Evolutionary conservation across 2,797 vertebrate genomes (phyloP).

Genomic region (Cirrhinus molitorella): DNA sequence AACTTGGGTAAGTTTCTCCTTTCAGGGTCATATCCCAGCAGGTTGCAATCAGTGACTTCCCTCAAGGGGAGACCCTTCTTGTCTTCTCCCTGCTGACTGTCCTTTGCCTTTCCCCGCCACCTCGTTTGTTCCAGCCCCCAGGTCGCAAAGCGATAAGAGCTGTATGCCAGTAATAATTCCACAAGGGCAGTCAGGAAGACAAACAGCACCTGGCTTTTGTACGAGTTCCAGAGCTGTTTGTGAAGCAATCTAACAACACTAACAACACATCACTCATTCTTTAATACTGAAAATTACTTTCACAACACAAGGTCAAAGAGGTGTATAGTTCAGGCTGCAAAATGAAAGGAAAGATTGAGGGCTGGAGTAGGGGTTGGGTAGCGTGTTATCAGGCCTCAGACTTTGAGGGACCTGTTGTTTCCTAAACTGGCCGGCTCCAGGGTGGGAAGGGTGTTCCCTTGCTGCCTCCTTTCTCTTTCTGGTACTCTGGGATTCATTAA

Average conservation of each 20-base stretch:
- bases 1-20: conserved; percentile 35
- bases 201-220: conserved; percentile 68
- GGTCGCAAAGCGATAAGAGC: conserved; percentile 70
- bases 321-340: not conserved
- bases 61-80: conserved; percentile 38
- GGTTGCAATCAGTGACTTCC: conserved; percentile 42
- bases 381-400: conserved; percentile 14
- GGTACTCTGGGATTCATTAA: conserved; percentile 72
- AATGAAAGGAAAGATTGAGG: not conserved
- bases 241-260: conserved; percentile 29
- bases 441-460: conserved; percentile 60
- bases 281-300: not conserved
- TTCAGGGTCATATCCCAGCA: conserved; percentile 29
- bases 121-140: conserved; percentile 50
- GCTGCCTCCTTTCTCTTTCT: conserved; percentile 60
- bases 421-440: conserved; percentile 60
- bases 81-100: conserved; percentile 3
- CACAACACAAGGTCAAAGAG: conserved; percentile 21
- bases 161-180: conserved; percentile 72
- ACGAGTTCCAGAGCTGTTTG: conserved; percentile 65
- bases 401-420: conserved; percentile 54
- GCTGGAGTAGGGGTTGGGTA: conserved; percentile 11
- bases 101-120: conserved; percentile 37
- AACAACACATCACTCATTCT: too few relatives aligned
- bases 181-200: conserved; percentile 78